Evolutionary conservation across 2,113 vertebrate species (phyloP), one percentile per base, ranked within the genome.

Genomic region (Xyliphius kryptos): DNA sequence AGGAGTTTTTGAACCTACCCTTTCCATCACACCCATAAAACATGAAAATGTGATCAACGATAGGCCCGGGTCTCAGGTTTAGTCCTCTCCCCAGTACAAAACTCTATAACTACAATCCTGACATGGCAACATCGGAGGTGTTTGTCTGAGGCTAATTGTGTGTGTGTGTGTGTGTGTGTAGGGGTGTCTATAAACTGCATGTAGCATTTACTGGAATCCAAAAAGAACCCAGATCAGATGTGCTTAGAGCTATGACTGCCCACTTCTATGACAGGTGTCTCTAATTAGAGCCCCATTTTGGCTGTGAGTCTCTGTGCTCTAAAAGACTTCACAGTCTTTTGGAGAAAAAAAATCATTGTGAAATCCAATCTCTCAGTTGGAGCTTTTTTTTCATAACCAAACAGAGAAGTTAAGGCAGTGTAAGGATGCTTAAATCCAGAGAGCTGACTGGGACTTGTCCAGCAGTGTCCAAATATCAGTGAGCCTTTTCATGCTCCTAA

Each of bases 241-340:
- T 49, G 58, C 59, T 69, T 17, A 15, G 17, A 66, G 53, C 59
- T 51, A 50, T 14, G 36, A 51, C 19, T 6, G 38, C 19, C 26
- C 43, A n/a, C 43, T 52, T 53, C 69, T 5, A 46, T 10, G 60
- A 74, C 72, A 74, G 72, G 72, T 74, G 72, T 74, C 72, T 74
- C 43, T 26, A 74, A 74, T 74, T 55, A 74, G 50, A 68, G 65
- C 37, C 47, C 22, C 46, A 32, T 17, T 67, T 62, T 57, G n/a
- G 51, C 62, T 66, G 56, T 9, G 9, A 0, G 9, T 46, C 43
- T 46, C n/a, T n/a, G 14, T 46, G n/a, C n/a, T n/a, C n/a, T n/a
- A n/a, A n/a, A n/a, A n/a, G n/a, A n/a, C n/a, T n/a, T n/a, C n/a
- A n/a, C n/a, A 13, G 51, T 36, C 56, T 55, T 70, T 61, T 56